Conservation (phyloP, 2,888 invertebrate genomes). For the Masnerella sp. region DNA sequence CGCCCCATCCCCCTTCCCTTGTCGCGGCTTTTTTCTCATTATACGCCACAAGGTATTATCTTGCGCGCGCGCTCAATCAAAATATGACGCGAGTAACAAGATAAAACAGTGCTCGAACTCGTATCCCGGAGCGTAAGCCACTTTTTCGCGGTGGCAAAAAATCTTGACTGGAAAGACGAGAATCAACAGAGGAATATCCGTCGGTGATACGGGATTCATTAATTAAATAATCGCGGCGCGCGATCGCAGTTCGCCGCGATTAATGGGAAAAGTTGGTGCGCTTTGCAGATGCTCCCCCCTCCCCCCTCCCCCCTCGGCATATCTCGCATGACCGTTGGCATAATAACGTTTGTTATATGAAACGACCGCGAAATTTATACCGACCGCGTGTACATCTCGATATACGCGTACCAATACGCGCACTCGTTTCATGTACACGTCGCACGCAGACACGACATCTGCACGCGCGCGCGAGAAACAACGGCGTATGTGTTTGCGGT, state of each 20-base stretch:
- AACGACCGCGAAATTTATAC: conserved; percentile 61
- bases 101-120: conserved; percentile 44
- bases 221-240: conserved; percentile 60
- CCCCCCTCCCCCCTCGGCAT: conserved; percentile 27
- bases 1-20: too few species aligned
- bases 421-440: conserved; percentile 50
- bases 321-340: conserved; percentile 60
- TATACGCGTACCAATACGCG: conserved; percentile 56
- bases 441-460: conserved; percentile 47
- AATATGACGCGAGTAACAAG: conserved; percentile 39
- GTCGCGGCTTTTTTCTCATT: conserved; percentile 36
- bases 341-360: conserved; percentile 62
- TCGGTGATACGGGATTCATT: conserved; percentile 55
- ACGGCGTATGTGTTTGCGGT: conserved; percentile 50
- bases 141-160: conserved; percentile 44
- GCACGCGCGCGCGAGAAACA: conserved; percentile 52
- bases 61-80: conserved; percentile 34
- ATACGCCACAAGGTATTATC: conserved; percentile 29
- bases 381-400: conserved; percentile 60
- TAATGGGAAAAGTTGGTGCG: conserved; percentile 60
- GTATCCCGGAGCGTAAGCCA: conserved; percentile 22
- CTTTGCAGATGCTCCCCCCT: conserved; percentile 54
- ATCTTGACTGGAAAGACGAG: conserved; percentile 41
- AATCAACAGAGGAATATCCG: conserved; percentile 37
- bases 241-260: conserved; percentile 56